Base-by-base conservation (phyloP, 1,140 invertebrate genomes). In the Trichomalopsis sarcophagae region DNA sequence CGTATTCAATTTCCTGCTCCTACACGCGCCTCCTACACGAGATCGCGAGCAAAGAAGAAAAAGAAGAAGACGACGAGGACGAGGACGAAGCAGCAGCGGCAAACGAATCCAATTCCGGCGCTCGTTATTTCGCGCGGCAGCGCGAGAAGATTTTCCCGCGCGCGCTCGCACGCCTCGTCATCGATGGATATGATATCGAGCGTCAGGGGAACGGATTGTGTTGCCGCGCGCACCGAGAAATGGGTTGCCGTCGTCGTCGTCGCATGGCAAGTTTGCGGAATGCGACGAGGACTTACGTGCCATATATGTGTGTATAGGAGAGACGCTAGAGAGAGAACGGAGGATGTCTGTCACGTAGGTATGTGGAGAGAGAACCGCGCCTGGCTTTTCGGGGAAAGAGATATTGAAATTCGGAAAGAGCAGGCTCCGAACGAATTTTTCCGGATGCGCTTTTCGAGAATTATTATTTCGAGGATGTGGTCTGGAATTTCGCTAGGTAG, bases 1-100 rank as follows among this genome's bases (percentile, higher is more conserved):
- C 89, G 89, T 91, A 89, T 92, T 92, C 91, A 92, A 92, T 92
- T 92, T 91, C 89, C 89, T 89, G 88, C 87, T 82, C 11, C n/a
- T 17, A 81, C n/a, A 11, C 23, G 68, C 68, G 82, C 47, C 2
- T 62, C 17, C 21, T 62, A n/a, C n/a, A 23, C 23, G 23, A 44
- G 62, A 27, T 77, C 10, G 13, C 77, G 68, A n/a, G n/a, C 11
- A 30, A 68, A 14, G 27, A 76, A 23, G 11, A n/a, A 27, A 27
- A 27, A 73, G 33, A 21, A 73, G 66, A 68, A 68, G 23, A 73
- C 33, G 33, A 71, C 2, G 68, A 69, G 2, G 21, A n/a, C 14
- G 21, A 69, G 10, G 1, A 55, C 13, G 50, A 5, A 62, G 55
- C 17, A 62, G 55, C 2, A 76, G 71, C 84, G 77, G 55, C 55